Conservation (phyloP, 2,797 vertebrate species). For the Malacoctenus gilli region DNA sequence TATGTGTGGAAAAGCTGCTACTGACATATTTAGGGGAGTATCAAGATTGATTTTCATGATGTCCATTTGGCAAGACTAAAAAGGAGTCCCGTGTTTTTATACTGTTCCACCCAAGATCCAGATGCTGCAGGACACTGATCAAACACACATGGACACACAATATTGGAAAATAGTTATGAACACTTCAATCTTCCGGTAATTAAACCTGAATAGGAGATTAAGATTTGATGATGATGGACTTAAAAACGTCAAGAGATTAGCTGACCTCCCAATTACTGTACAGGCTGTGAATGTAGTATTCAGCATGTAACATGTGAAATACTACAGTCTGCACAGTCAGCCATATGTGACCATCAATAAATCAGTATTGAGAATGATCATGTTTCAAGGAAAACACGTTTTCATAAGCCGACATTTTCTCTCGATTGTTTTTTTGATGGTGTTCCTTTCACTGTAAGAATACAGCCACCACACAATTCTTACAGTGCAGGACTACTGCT, state of each 20-base stretch:
- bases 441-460: no score
- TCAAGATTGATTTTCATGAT: slow-evolving; percentile 46
- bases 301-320: neutral
- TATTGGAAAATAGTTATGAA: slow-evolving; percentile 29
- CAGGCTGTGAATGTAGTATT: neutral
- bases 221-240: slow-evolving; percentile 44
- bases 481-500: no score
- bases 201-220: slow-evolving; percentile 38
- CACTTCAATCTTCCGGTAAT: slow-evolving; percentile 28
- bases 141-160: slow-evolving; percentile 38
- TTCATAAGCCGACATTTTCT: no score
- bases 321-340: neutral
- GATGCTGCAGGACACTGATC: slow-evolving; percentile 42
- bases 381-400: no score
- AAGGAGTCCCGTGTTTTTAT: slow-evolving; percentile 28
- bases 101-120: slow-evolving; percentile 32
- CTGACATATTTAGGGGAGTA: slow-evolving; percentile 8
- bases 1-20: slow-evolving; percentile 21
- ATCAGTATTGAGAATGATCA: no score
- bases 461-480: no score
- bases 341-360: no score
- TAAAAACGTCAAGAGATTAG: slow-evolving; percentile 6
- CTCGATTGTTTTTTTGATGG: no score
- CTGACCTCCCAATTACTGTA: slow-evolving; percentile 10
- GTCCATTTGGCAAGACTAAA: slow-evolving; percentile 57